phyloP scores from a whole-genome alignment of 1,140 invertebrate species.

The Neuroterus valhalla region DNA sequence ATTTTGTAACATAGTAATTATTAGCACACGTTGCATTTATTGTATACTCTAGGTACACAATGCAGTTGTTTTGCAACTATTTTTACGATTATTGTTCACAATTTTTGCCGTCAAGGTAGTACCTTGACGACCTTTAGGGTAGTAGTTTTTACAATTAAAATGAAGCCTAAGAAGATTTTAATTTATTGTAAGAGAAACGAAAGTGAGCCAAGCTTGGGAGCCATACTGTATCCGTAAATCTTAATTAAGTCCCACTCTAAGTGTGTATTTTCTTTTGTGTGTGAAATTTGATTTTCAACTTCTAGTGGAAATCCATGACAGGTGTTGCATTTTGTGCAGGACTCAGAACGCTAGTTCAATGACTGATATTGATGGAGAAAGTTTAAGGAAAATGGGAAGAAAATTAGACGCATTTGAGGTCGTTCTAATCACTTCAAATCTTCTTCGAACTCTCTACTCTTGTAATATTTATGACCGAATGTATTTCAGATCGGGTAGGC shows the following conservation, averaged over 20 bases:
- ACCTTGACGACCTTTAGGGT: too few species aligned
- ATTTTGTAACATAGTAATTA: slow-evolving; percentile 1
- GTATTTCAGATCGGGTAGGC: too few species aligned
- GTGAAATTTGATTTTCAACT: neutral
- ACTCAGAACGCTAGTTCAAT: neutral
- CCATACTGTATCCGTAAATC: slow-evolving; percentile 11
- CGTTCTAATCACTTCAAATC: too few species aligned
- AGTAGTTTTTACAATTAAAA: slow-evolving; percentile 27
- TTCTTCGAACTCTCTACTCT: too few species aligned
- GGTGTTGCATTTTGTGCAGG: neutral
- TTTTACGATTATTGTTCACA: slow-evolving; percentile 35
- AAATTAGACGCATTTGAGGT: too few species aligned
- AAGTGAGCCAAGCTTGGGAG: slow-evolving; percentile 15
- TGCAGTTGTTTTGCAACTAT: slow-evolving; percentile 53
- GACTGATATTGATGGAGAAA: neutral
- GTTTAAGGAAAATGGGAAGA: too few species aligned
- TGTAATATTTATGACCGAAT: too few species aligned
- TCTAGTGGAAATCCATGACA: neutral
- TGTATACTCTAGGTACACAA: slow-evolving; percentile 55
- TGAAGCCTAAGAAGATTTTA: slow-evolving; percentile 30
- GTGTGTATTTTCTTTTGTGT: neutral
- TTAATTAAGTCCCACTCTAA: slow-evolving; percentile 1
- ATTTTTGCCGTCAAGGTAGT: slow-evolving; percentile 8
- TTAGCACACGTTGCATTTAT: slow-evolving; percentile 52
- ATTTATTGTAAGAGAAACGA: slow-evolving; percentile 18